Percentiles rank a stretch among this genome's conserved stretches.
phyloP scores from a whole-genome alignment of 2,797 vertebrate genomes.

The Pelobates cultripes region DNA sequence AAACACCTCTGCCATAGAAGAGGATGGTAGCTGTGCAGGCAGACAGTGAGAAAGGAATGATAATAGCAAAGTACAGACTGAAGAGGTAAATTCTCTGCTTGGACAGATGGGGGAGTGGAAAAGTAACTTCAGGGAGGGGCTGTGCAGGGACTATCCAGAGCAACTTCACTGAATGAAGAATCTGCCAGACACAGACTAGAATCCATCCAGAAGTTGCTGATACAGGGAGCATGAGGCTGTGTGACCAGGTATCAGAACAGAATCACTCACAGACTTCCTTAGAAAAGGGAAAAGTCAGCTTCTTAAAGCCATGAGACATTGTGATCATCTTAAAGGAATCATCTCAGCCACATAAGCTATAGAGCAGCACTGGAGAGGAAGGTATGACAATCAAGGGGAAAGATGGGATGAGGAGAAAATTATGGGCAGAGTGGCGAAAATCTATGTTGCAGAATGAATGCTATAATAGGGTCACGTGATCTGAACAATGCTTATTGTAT shows the following conservation, averaged over 20 bases:
- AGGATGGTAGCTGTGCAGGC: not conserved
- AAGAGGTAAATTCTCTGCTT: slow-evolving; percentile 42
- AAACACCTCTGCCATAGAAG: slow-evolving; percentile 21
- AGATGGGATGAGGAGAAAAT: not conserved
- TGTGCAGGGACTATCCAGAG: slow-evolving; percentile 35
- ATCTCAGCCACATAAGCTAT: slow-evolving; percentile 26
- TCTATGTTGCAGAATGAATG: not conserved
- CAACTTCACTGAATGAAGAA: slow-evolving; percentile 43
- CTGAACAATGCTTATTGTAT: too few species aligned
- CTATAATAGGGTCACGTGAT: too few species aligned
- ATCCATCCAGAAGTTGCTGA: slow-evolving; percentile 40
- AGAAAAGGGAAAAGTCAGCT: slow-evolving; percentile 1
- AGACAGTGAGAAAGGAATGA: slow-evolving; percentile 18
- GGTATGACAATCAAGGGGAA: slow-evolving; percentile 43
- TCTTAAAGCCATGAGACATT: slow-evolving; percentile 16
- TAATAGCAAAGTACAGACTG: slow-evolving; percentile 21
- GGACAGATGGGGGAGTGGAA: slow-evolving; percentile 41
- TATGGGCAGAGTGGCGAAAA: not conserved
- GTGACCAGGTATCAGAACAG: slow-evolving; percentile 25
- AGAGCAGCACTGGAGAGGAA: slow-evolving; percentile 41
- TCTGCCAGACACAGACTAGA: slow-evolving; percentile 36
- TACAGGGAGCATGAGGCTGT: slow-evolving; percentile 13
- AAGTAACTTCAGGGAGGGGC: slow-evolving; percentile 54
- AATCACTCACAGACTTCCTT: slow-evolving; percentile 11
- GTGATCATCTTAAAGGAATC: slow-evolving; percentile 14